Base-by-base conservation (phyloP, 2,888 invertebrate species). In the Noctua janthina region DNA sequence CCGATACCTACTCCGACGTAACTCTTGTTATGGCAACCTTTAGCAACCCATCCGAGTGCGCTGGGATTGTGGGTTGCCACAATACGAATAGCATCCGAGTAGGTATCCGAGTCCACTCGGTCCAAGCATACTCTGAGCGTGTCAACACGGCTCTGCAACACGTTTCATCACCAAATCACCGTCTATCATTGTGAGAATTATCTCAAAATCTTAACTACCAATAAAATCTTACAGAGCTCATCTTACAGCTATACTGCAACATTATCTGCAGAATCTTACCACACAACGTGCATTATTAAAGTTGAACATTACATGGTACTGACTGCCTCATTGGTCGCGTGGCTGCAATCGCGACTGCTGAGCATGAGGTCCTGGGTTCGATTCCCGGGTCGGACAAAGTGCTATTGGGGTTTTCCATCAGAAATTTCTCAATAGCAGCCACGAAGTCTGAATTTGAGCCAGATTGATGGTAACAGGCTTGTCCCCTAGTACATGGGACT, bases 261-360 rank as follows among this genome's bases (percentile, higher is more conserved):
- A 49, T 56, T 23, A 13, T 56, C 4, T 23, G 7, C 29, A 54
- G 2, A 59, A 66, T 78, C 20, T 68, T 68, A 49, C 46, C n/a
- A 43, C 17, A 74, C 54, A 71, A n/a, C 1, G 23, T 51, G 2
- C 17, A 64, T 82, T 64, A 51, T 29, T 66, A n/a, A 78, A 82
- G 35, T 76, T 67, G 78, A 39, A 64, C 71, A 62, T 62, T 62
- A 49, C 23, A 43, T 54, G 11, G n/a, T 59, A n/a, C 11, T 59
- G n/a, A 59, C n/a, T 59, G 11, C n/a, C 54, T 54, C 54, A 54
- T 54, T 8, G 20, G 2, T 20, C 54, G 20, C 20, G 20, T 20
- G 54, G 15, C 15, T 49, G 49, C 49, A 49, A 49, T 4, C 15
- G 49, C 49, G 49, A 54, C 20, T 20, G 7, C 20, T 17, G 20